These are phyloP conservation scores for Plagodis dolabraria DNA, from an alignment of 2,888 invertebrate genomes.

Conservation along the genomic window DNA sequence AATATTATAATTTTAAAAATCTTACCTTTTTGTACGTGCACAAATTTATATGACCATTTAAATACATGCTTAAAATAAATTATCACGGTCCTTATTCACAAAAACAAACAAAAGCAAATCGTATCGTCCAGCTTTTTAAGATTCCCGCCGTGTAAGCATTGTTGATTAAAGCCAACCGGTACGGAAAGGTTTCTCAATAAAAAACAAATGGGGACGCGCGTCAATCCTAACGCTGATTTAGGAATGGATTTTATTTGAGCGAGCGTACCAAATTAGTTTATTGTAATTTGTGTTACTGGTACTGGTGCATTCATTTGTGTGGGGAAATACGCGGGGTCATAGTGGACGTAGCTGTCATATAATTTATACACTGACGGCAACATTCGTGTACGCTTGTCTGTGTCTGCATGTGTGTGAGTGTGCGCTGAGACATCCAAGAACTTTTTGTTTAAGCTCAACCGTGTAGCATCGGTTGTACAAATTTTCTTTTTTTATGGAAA, in stretches of 20 bases:
- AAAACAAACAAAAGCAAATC: conserved; percentile 19
- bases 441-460: no score
- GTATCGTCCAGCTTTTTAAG: conserved; percentile 28
- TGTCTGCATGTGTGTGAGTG: no score
- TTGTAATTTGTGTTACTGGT: conserved; percentile 55
- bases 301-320: conserved; percentile 38
- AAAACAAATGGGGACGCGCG: conserved; percentile 64
- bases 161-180: conserved; percentile 55
- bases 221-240: conserved; percentile 63
- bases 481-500: no score
- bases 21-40: no score
- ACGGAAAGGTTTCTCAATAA: conserved; percentile 60
- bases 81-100: neutral
- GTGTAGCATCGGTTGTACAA: no score
- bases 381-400: no score
- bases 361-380: no score
- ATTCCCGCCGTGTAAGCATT: conserved; percentile 38
- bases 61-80: no score
- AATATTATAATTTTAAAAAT: no score
- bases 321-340: conserved; percentile 33
- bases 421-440: no score
- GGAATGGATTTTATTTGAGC: conserved; percentile 56
- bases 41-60: no score
- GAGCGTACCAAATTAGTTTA: conserved; percentile 59
- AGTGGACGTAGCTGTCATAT: neutral